Conservation (phyloP, 1,140 invertebrate species). For the Agraylea sexmaculata region DNA sequence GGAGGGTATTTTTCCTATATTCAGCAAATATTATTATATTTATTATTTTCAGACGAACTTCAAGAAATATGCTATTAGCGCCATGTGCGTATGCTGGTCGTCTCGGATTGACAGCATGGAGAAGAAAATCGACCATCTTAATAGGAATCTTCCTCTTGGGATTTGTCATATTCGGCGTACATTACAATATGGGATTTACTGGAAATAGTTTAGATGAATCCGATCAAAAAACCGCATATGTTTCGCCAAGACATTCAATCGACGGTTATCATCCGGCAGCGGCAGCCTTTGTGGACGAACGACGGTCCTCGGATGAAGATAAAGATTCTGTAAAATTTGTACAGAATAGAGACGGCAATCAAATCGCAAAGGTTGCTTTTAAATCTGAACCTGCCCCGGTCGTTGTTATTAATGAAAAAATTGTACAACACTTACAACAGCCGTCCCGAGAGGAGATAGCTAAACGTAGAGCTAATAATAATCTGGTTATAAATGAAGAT, state of each 20-base stretch:
- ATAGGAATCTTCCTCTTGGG: slow-evolving; percentile 15
- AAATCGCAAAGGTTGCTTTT: slow-evolving; percentile 5
- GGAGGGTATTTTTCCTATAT: neutral
- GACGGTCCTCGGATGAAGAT: slow-evolving; percentile 12
- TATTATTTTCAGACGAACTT: slow-evolving; percentile 1
- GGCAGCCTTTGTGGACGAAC: slow-evolving; percentile 1
- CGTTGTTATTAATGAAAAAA: slow-evolving; percentile 9
- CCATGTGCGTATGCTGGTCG: slow-evolving; percentile 20
- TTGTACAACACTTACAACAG: slow-evolving; percentile 15
- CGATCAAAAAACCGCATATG: slow-evolving; percentile 12
- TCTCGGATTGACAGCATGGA: slow-evolving; percentile 18
- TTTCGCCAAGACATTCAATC: slow-evolving; percentile 14
- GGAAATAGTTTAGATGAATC: slow-evolving; percentile 5
- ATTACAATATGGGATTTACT: slow-evolving; percentile 18
- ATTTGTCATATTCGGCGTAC: slow-evolving; percentile 18
- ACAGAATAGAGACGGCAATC: slow-evolving; percentile 9
- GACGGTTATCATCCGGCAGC: neutral
- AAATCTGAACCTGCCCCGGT: slow-evolving; percentile 9
- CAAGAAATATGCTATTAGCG: slow-evolving; percentile 15
- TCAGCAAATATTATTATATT: too few relatives aligned
- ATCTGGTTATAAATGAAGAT: neutral
- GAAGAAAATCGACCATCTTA: slow-evolving; percentile 20
- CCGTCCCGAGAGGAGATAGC: slow-evolving; percentile 21
- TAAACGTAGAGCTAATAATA: slow-evolving; percentile 11
- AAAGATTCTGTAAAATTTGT: slow-evolving; percentile 18